phyloP scores from a whole-genome alignment of 2,888 invertebrate genomes.

The Omphaloscelis lunosa region DNA sequence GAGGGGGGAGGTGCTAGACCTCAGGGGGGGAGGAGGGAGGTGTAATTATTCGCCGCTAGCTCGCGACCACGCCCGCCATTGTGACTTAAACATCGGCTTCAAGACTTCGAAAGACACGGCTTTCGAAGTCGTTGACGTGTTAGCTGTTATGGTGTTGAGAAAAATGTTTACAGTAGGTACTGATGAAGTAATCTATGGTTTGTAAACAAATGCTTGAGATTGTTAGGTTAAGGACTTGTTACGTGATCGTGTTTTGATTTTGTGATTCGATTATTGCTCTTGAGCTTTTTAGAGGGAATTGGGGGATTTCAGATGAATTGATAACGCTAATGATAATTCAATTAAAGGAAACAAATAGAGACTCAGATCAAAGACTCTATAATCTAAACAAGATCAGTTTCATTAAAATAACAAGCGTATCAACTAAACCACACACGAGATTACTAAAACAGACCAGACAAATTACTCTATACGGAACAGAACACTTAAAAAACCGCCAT shows the following conservation, averaged over 20 bases:
- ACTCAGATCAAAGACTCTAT: slow-evolving; percentile 16
- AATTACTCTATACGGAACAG: slow-evolving; percentile 36
- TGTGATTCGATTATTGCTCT: background rate
- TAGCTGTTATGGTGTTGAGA: slow-evolving; percentile 48
- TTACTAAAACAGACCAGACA: slow-evolving; percentile 48
- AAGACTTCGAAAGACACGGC: slow-evolving; percentile 68
- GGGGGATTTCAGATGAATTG: background rate
- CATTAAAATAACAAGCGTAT: slow-evolving; percentile 20
- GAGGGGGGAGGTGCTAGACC: slow-evolving; percentile 70
- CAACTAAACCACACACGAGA: slow-evolving; percentile 4
- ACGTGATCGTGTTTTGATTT: background rate
- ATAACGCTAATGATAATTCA: background rate
- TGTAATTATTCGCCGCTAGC: slow-evolving; percentile 88
- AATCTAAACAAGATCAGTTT: slow-evolving; percentile 19
- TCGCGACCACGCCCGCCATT: slow-evolving; percentile 88
- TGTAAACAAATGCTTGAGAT: slow-evolving; percentile 46
- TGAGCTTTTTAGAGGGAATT: background rate
- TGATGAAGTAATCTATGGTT: slow-evolving; percentile 24
- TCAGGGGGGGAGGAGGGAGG: slow-evolving; percentile 69
- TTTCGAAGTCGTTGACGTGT: slow-evolving; percentile 71
- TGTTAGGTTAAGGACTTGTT: background rate
- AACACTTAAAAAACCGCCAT: slow-evolving; percentile 65
- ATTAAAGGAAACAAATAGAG: background rate
- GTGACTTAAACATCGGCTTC: slow-evolving; percentile 83
- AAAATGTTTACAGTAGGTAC: slow-evolving; percentile 45